Percentiles rank a stretch among this genome's conserved stretches.
These are phyloP conservation scores for Idaea dimidiata DNA, from an alignment of 2,888 invertebrate species.

Conservation along the genomic window DNA sequence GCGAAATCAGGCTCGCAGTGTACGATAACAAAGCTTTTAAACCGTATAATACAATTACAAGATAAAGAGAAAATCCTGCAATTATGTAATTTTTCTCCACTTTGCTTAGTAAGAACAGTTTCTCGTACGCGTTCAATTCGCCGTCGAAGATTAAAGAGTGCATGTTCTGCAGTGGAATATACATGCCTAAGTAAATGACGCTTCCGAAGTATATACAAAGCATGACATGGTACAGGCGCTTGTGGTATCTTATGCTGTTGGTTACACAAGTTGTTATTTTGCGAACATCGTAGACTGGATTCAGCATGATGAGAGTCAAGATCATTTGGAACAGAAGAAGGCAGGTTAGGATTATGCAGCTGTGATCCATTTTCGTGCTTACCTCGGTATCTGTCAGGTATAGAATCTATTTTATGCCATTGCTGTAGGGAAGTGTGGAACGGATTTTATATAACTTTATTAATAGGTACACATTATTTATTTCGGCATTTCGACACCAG, in stretches of 20 bases:
- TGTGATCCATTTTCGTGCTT: conserved; percentile 52
- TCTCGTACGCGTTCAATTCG: conserved; percentile 43
- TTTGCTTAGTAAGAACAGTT: conserved; percentile 44
- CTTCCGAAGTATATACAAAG: conserved; percentile 45
- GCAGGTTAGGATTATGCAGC: conserved; percentile 46
- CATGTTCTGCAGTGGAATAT: conserved; percentile 50
- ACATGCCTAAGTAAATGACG: conserved; percentile 62
- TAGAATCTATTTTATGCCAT: conserved; percentile 37
- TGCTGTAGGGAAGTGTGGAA: conserved; percentile 17
- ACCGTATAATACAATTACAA: conserved; percentile 58
- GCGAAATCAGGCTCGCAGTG: conserved; percentile 45
- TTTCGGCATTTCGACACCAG: conserved; percentile 32
- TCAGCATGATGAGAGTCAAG: conserved; percentile 54
- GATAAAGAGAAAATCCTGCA: conserved; percentile 65
- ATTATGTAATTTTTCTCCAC: conserved; percentile 62
- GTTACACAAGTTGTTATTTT: conserved; percentile 45
- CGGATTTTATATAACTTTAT: conserved; percentile 3
- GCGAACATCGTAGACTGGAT: conserved; percentile 56
- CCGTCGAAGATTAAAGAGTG: conserved; percentile 43
- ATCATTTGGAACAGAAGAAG: conserved; percentile 61
- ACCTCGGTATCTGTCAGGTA: conserved; percentile 17
- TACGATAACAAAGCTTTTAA: conserved; percentile 50
- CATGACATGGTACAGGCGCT: conserved; percentile 30
- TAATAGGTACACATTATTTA: conserved; percentile 5
- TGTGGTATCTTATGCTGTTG: conserved; percentile 33